Percentiles rank a stretch among this genome's conserved stretches.
These are phyloP conservation scores for Helicoverpa zea DNA, from an alignment of 1,140 invertebrate species.

Conservation along the genomic window DNA sequence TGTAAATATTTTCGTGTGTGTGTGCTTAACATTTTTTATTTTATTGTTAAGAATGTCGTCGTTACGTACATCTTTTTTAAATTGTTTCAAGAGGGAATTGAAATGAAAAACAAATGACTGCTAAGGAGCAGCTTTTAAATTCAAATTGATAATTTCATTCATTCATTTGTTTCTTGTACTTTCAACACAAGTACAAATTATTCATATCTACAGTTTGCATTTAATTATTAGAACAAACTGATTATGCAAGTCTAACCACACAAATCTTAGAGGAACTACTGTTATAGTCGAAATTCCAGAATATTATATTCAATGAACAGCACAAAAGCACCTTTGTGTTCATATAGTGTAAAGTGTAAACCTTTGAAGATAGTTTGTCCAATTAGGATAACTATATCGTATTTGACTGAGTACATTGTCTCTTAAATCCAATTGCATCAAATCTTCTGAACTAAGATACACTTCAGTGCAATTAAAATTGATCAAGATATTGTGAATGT, in stretches of 20 bases:
- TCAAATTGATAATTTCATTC: too few relatives aligned
- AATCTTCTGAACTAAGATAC: background rate
- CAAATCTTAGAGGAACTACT: slow-evolving; percentile 8
- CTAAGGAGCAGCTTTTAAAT: too few relatives aligned
- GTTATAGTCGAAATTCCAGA: slow-evolving; percentile 14
- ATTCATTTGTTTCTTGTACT: too few relatives aligned
- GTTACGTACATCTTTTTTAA: background rate
- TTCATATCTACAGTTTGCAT: background rate
- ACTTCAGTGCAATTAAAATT: too few relatives aligned
- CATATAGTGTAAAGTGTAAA: too few relatives aligned
- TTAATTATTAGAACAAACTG: slow-evolving; percentile 18
- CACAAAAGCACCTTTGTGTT: background rate
- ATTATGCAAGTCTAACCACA: background rate
- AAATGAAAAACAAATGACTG: too few relatives aligned
- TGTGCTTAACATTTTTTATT: background rate
- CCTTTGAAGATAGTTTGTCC: background rate
- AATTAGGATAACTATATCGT: too few relatives aligned
- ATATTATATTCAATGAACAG: slow-evolving; percentile 25
- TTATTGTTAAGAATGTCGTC: background rate
- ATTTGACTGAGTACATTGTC: background rate
- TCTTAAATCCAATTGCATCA: background rate
- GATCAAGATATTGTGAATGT: too few relatives aligned
- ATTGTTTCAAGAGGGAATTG: too few relatives aligned
- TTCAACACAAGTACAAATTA: background rate
- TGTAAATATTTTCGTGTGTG: slow-evolving; percentile 15